Evolutionary conservation across 2,113 vertebrate genomes (phyloP), one percentile per base, ranked within the genome.

Genomic region (Sceloporus undulatus): DNA sequence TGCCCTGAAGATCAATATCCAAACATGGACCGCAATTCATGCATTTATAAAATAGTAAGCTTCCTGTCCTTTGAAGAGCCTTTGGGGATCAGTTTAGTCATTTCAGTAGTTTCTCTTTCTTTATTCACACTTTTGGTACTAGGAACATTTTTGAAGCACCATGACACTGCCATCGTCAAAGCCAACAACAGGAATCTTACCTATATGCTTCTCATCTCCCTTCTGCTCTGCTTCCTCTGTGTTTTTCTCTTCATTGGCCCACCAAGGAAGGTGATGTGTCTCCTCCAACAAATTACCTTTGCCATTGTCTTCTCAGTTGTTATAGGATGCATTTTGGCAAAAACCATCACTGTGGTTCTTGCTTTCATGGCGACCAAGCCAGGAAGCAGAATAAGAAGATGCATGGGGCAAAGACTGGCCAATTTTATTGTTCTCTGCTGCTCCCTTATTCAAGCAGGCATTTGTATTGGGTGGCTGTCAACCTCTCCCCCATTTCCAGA

Each of bases 1-100:
- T 79, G 78, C 78, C 78, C 48, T 8, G 78, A 79, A 79, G 78
- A 79, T 29, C 52, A 79, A 79, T 79, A 79, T 79, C 78, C 78
- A 56, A 79, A 56, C 29, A n/a, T 56, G 13, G 14, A n/a, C 29
- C 23, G n/a, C 5, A 7, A 79, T 18, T 79, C 52, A 56, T 79
- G 78, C 6, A n/a, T n/a, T 56, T 13, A 27, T 4, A 79, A 79
- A 29, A 23, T 18, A 13, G 1, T 56, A 29, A 79, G 52, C 6
- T 79, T 79, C 40, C n/a, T 79, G 52, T 56, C 27, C 27, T 79
- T 56, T 79, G 78, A 56, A 79, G 78, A 79, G 3, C 27, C 52
- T n/a, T 56, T 79, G 29, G 78, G 78, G 25, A 59, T 59, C 14
- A 18, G 11, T 56, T 79, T 79, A 79, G 52, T 13, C 27, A 18